Conservation (phyloP, 2,797 vertebrate genomes). For the Antrozous pallidus region DNA sequence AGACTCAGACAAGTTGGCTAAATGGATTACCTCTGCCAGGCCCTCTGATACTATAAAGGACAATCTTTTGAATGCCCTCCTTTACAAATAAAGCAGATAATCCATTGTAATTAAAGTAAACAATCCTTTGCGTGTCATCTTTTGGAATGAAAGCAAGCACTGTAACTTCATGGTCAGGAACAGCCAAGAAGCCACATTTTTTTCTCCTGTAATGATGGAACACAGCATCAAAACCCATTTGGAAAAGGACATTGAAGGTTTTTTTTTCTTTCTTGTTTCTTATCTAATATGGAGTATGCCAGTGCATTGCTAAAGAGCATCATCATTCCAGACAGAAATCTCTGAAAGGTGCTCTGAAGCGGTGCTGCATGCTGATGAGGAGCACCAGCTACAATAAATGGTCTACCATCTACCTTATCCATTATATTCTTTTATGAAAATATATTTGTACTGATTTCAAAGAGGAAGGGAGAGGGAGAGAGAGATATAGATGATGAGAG, state of each 20-base stretch:
- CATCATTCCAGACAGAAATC: slow-evolving; percentile 22
- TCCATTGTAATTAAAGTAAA: background rate
- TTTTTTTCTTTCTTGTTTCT: background rate
- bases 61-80: background rate
- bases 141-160: slow-evolving; percentile 13
- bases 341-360: background rate
- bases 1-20: background rate
- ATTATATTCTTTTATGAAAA: background rate
- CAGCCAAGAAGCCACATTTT: background rate
- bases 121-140: background rate
- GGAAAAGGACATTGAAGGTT: background rate
- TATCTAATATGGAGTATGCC: background rate
- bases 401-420: background rate
- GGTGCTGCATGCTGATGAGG: background rate
- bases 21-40: background rate
- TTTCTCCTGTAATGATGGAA: background rate
- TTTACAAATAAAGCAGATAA: slow-evolving; percentile 35
- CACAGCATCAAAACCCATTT: background rate
- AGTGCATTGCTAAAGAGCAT: background rate
- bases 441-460: too few species aligned
- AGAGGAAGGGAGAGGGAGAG: too few species aligned
- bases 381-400: background rate
- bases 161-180: background rate
- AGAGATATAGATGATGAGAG: too few species aligned
- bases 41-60: background rate